phyloP scores from a whole-genome alignment of 2,113 vertebrate genomes.

The Alouatta palliata region DNA sequence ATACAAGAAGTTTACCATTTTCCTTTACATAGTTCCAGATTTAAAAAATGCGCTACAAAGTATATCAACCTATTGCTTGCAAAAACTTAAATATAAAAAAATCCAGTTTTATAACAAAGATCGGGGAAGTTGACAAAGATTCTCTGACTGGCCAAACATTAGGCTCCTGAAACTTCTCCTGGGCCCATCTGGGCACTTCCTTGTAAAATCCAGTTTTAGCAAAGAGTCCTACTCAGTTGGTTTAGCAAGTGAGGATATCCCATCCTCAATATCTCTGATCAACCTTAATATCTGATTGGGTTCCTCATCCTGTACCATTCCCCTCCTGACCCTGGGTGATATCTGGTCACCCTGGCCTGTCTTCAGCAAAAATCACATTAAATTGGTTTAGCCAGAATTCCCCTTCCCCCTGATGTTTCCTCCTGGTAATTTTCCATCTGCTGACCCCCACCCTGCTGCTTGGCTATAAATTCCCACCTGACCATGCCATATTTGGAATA shows the following conservation, averaged over 20 bases:
- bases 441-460: neutral
- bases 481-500: neutral
- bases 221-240: neutral
- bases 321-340: neutral
- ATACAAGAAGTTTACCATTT: neutral
- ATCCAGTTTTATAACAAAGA: neutral
- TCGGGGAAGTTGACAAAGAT: neutral
- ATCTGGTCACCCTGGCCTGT: neutral
- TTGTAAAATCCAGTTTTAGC: neutral
- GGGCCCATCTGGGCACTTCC: neutral
- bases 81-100: slow-evolving; percentile 1
- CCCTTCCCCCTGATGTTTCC: neutral
- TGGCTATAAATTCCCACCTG: neutral
- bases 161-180: neutral
- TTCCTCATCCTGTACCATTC: neutral
- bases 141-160: neutral
- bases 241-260: neutral
- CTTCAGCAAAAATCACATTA: neutral
- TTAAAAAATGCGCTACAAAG: neutral
- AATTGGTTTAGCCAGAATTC: neutral
- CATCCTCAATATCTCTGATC: neutral
- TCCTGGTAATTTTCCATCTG: neutral
- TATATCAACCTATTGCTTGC: neutral
- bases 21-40: neutral
- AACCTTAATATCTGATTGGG: neutral